A percentile compares a stretch with the other conserved stretches of the same genome.
These are phyloP conservation scores for Macrophya annulata DNA, from an alignment of 2,888 invertebrate genomes.

Conservation along the genomic window DNA sequence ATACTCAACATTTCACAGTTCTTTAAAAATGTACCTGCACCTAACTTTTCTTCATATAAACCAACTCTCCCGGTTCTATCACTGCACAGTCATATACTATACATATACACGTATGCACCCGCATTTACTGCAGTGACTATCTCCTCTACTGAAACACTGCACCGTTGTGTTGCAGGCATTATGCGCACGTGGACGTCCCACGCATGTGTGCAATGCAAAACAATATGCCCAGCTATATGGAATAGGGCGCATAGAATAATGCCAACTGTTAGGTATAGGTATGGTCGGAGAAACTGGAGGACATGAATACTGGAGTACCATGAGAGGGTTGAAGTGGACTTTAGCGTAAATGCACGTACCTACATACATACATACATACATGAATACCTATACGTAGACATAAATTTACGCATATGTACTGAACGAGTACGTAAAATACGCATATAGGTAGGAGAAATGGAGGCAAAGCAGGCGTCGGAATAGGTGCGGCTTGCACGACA, in stretches of 20 bases:
- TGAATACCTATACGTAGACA: neutral
- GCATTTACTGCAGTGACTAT: neutral
- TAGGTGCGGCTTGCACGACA: neutral
- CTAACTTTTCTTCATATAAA: constrained; percentile 24
- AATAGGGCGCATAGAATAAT: constrained; percentile 16
- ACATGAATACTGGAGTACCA: constrained; percentile 1
- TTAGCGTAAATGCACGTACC: neutral
- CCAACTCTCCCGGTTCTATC: constrained; percentile 6
- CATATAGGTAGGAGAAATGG: neutral
- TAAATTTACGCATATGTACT: neutral
- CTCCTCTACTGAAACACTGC: neutral
- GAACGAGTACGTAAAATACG: neutral
- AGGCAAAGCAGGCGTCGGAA: neutral
- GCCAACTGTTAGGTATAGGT: neutral
- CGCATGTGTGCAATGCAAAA: neutral
- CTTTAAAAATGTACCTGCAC: neutral
- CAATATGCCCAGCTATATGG: neutral
- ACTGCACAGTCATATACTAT: no score
- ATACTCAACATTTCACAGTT: constrained; percentile 21
- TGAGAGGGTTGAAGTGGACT: neutral
- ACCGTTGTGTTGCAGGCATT: neutral
- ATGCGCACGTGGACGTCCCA: neutral
- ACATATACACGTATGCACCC: neutral
- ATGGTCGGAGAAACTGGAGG: neutral
- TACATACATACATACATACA: neutral